These are phyloP conservation scores for Lottia scabra DNA, from an alignment of 2,888 invertebrate species.

Conservation along the genomic window DNA sequence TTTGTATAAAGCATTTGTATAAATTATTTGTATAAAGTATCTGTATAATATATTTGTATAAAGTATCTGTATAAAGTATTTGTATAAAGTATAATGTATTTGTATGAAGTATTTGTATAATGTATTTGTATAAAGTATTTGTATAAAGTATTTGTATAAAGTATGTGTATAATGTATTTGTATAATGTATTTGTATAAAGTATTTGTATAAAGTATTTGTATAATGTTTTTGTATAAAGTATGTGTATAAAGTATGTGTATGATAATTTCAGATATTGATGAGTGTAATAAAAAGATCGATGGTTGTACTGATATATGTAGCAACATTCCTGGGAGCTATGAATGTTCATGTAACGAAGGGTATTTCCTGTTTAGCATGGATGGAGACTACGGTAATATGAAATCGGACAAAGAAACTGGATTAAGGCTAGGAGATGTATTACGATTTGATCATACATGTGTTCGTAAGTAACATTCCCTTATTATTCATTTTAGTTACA, in stretches of 20 bases:
- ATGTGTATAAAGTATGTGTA: not conserved
- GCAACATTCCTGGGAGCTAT: constrained; percentile 14
- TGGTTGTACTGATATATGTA: constrained; percentile 16
- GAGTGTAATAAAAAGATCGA: constrained; percentile 14
- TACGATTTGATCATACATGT: not conserved
- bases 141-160: too few species aligned
- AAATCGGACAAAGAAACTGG: not conserved
- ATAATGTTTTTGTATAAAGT: not conserved
- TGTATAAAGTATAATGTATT: too few species aligned
- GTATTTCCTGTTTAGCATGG: not conserved
- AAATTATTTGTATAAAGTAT: too few species aligned
- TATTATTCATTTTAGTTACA: too few species aligned
- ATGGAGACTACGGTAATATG: not conserved
- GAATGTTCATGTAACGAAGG: constrained; percentile 14
- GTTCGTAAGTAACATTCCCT: not conserved
- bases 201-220: too few species aligned
- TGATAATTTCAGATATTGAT: constrained; percentile 11
- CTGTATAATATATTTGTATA: not conserved
- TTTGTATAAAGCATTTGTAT: too few species aligned
- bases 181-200: too few species aligned
- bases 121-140: too few species aligned
- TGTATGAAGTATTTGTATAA: too few species aligned
- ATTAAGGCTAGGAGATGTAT: not conserved
- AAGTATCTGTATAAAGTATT: too few species aligned
- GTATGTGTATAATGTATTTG: too few species aligned